These are phyloP conservation scores for Idaea aversata DNA, from an alignment of 2,888 invertebrate species.

Conservation along the genomic window DNA sequence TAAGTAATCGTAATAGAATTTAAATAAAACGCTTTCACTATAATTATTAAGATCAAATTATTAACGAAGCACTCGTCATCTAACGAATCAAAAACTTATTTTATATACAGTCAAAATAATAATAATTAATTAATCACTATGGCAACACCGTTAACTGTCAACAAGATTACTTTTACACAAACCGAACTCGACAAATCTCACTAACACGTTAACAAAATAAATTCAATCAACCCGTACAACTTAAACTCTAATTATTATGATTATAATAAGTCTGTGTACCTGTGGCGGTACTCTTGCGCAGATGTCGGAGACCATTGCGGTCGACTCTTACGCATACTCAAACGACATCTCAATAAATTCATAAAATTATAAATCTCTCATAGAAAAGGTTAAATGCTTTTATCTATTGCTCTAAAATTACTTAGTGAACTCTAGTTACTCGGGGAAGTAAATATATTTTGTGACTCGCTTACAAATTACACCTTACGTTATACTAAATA, in stretches of 20 bases:
- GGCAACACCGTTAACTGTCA: slow-evolving; percentile 78
- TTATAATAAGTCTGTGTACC: slow-evolving; percentile 33
- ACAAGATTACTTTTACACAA: slow-evolving; percentile 69
- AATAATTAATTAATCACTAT: slow-evolving; percentile 75
- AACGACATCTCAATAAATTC: slow-evolving; percentile 49
- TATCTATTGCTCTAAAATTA: slow-evolving; percentile 69
- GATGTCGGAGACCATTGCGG: neutral
- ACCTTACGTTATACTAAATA: slow-evolving; percentile 75
- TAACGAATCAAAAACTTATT: slow-evolving; percentile 69
- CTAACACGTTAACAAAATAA: slow-evolving; percentile 59
- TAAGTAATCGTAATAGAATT: slow-evolving; percentile 32
- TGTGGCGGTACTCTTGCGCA: slow-evolving; percentile 18
- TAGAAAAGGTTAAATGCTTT: slow-evolving; percentile 73
- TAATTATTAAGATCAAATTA: slow-evolving; percentile 39
- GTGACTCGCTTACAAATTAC: slow-evolving; percentile 75
- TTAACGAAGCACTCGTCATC: slow-evolving; percentile 66
- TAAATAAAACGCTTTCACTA: slow-evolving; percentile 43
- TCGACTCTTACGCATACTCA: slow-evolving; percentile 11
- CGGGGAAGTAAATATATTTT: slow-evolving; percentile 78
- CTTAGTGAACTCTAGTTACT: slow-evolving; percentile 71
- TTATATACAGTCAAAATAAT: slow-evolving; percentile 70
- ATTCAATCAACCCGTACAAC: slow-evolving; percentile 54
- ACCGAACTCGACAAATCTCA: slow-evolving; percentile 64
- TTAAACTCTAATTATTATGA: slow-evolving; percentile 41
- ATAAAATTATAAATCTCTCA: slow-evolving; percentile 62